Evolutionary conservation across 2,888 invertebrate species (phyloP).

Genomic region (Thalpophila matura): DNA sequence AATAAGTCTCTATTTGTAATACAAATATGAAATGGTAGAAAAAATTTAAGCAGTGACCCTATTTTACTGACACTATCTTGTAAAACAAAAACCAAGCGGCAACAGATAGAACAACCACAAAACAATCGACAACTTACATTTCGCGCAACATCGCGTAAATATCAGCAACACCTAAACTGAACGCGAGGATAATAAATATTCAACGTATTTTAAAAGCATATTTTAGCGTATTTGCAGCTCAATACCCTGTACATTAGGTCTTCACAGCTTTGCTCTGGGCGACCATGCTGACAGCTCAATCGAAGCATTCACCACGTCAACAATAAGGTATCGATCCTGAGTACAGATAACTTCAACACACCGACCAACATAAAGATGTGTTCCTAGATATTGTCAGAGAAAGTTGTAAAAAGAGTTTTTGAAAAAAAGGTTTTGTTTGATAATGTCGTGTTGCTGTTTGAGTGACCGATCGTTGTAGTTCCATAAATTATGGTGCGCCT

Average conservation of each 20-base stretch:
- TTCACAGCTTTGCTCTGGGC: conserved; percentile 58
- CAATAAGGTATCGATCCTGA: conserved; percentile 61
- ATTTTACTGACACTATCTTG: neutral
- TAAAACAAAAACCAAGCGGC: neutral
- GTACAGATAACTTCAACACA: conserved; percentile 54
- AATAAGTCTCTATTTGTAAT: too few relatives aligned
- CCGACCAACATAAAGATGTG: conserved; percentile 53
- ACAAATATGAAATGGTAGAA: too few relatives aligned
- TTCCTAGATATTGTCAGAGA: conserved; percentile 52
- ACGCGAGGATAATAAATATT: conserved; percentile 58
- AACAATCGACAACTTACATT: conserved; percentile 53
- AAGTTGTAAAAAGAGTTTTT: conserved; percentile 43
- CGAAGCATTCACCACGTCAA: conserved; percentile 70
- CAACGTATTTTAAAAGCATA: conserved; percentile 65
- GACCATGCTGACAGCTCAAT: conserved; percentile 69
- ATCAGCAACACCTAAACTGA: conserved; percentile 59
- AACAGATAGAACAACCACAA: conserved; percentile 40
- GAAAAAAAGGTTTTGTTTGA: conserved; percentile 18
- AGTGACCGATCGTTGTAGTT: conserved; percentile 50
- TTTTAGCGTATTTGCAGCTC: too few relatives aligned
- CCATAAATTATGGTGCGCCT: conserved; percentile 11
- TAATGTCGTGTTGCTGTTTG: conserved; percentile 34
- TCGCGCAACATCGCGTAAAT: conserved; percentile 53
- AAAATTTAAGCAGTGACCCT: neutral
- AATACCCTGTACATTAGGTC: conserved; percentile 64